Percentiles rank a stretch among this genome's conserved stretches.
These are phyloP conservation scores for Alfaro cultratus DNA, from an alignment of 2,797 vertebrate genomes.

Conservation along the genomic window DNA sequence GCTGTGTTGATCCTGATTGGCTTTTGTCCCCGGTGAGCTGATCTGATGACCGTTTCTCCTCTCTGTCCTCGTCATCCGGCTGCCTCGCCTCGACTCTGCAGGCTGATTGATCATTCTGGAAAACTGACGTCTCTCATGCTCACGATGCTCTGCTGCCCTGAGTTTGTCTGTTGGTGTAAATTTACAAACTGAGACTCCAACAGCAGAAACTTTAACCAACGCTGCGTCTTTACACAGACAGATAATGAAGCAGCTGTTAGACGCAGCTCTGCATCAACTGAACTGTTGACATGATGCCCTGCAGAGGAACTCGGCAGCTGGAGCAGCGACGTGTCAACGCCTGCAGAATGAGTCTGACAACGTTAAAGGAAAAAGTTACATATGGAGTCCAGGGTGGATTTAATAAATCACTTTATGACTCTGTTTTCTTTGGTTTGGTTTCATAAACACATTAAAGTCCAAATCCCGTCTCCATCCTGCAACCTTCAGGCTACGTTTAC, in stretches of 20 bases:
- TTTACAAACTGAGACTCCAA: slow-evolving; percentile 12
- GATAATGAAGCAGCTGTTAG: too few relatives aligned
- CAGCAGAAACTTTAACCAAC: slow-evolving; percentile 23
- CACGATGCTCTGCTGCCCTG: slow-evolving; percentile 18
- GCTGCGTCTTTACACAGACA: neutral
- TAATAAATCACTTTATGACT: neutral
- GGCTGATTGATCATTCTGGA: slow-evolving; percentile 48
- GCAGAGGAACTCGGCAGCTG: too few relatives aligned
- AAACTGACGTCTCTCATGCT: slow-evolving; percentile 33
- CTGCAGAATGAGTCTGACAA: neutral
- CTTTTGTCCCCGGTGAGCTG: slow-evolving; percentile 29
- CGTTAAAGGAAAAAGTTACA: neutral
- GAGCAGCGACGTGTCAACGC: neutral
- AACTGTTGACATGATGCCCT: too few relatives aligned
- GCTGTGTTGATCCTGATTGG: slow-evolving; percentile 45
- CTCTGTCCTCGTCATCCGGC: slow-evolving; percentile 44
- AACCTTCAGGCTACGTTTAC: too few relatives aligned
- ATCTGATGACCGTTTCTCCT: slow-evolving; percentile 31
- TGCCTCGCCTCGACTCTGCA: slow-evolving; percentile 7
- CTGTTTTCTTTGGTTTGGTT: neutral
- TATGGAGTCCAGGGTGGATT: neutral
- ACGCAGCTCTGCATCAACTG: too few relatives aligned
- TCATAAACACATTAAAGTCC: neutral
- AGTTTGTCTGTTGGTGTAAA: slow-evolving; percentile 13
- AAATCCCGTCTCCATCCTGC: too few relatives aligned